Base-by-base conservation (phyloP, 2,888 invertebrate species). In the Ophonus ardosiacus region DNA sequence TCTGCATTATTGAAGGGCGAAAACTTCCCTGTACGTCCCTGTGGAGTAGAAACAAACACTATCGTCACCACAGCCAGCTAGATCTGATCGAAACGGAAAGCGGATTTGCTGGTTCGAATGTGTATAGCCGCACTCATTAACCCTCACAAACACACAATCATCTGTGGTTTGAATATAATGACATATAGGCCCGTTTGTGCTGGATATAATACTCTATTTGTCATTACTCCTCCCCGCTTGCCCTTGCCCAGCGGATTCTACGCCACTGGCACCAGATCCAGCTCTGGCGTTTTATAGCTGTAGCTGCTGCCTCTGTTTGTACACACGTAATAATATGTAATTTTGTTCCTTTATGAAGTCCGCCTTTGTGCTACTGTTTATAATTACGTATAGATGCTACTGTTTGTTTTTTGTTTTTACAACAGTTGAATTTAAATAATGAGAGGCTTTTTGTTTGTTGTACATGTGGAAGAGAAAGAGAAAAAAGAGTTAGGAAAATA, bases 191-290 rank as follows among this genome's bases (percentile, higher is more conserved):
- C 76, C 61, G 81, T 81, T 81, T 81, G 81, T 68, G 71, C 56
- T 81, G 24, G 84, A 65, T 84, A 84, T 84, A 85, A 85, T 85
- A 80, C 85, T 85, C 85, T 85, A 85, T 85, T 85, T 85, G 85
- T 85, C 85, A 85, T 85, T 83, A 83, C 83, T 31, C 3, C 15
- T 74, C 59, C 56, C 63, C 65, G 13, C 7, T 31, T n/a, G n/a
- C n/a, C n/a, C n/a, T 68, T 65, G 31, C 31, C 85, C 65, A 21
- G 21, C 18, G 63, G 18, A 31, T 31, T 31, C 65, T 43, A 51
- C 78, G 78, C 78, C 57, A 57, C 78, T 78, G 78, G 31, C 15
- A 56, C 43, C 13, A 13, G 43, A 8, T 51, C 43, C 43, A 51
- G 13, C 43, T 51, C 43, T 15, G 24, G 31, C 57, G 78, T 78